Evolutionary conservation across 2,888 invertebrate genomes (phyloP).

Genomic region (Drosophila paranaensis): DNA sequence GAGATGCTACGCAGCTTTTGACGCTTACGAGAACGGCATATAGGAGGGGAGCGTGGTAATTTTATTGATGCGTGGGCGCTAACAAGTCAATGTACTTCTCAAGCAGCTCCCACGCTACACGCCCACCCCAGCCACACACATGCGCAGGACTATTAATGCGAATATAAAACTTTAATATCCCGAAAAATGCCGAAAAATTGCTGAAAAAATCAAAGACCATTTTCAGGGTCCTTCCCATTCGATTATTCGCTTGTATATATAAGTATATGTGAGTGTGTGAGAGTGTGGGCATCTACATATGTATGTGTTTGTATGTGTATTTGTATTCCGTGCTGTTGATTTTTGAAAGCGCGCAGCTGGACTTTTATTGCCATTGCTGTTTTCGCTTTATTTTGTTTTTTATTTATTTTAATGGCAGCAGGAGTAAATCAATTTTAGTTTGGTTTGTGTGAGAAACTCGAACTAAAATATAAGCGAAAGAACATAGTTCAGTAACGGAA

Average conservation of each 20-base stretch:
- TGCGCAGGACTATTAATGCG: constrained; percentile 23
- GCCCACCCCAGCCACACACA: background rate
- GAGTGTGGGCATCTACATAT: background rate
- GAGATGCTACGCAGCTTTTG: constrained; percentile 16
- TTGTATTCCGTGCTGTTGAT: constrained; percentile 4
- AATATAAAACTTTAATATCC: constrained; percentile 49
- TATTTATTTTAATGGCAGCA: constrained; percentile 5
- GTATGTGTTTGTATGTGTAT: background rate
- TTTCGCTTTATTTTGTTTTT: constrained; percentile 16
- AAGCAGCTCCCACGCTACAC: constrained; percentile 23
- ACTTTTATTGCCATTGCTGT: constrained; percentile 55
- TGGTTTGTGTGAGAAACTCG: background rate
- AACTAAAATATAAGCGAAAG: background rate
- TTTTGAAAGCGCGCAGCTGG: constrained; percentile 40
- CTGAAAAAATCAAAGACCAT: constrained; percentile 49
- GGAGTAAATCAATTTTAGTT: background rate
- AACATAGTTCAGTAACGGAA: background rate
- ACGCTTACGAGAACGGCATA: background rate
- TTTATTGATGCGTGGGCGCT: constrained; percentile 31
- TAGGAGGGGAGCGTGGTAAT: background rate
- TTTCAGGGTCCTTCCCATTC: constrained; percentile 9
- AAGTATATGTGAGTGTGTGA: background rate
- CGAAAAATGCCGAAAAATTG: constrained; percentile 48
- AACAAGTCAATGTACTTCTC: constrained; percentile 43
- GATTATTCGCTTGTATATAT: background rate